Conservation (phyloP, 2,113 vertebrate genomes). For the Eulemur macaco region DNA sequence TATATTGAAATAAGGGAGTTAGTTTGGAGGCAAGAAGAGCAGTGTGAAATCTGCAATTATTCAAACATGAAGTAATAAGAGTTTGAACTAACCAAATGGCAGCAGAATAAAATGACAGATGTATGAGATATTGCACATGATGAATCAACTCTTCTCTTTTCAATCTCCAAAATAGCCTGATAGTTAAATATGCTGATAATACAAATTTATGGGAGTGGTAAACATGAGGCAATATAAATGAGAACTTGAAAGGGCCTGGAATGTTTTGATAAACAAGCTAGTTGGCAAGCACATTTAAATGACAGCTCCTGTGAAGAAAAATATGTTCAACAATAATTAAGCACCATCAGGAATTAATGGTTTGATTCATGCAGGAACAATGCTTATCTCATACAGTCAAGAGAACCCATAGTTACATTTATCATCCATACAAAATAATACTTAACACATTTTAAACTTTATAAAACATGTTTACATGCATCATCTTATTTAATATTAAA, state of each 20-base stretch:
- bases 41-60: slow-evolving; percentile 41
- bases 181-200: slow-evolving; percentile 69
- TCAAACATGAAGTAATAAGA: slow-evolving; percentile 2
- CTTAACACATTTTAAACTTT: slow-evolving; percentile 23
- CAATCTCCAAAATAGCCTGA: slow-evolving; percentile 48
- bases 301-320: slow-evolving; percentile 70
- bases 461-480: background rate
- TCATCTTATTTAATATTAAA: background rate
- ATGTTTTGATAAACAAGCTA: slow-evolving; percentile 73
- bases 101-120: slow-evolving; percentile 58
- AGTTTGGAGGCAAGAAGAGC: background rate
- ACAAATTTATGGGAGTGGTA: slow-evolving; percentile 59
- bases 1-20: background rate
- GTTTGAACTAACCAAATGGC: slow-evolving; percentile 31
- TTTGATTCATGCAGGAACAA: slow-evolving; percentile 63
- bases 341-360: slow-evolving; percentile 62
- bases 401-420: background rate
- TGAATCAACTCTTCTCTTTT: slow-evolving; percentile 52
- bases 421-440: slow-evolving; percentile 56
- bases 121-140: slow-evolving; percentile 17
- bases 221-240: slow-evolving; percentile 64
- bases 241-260: slow-evolving; percentile 62
- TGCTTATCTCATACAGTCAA: slow-evolving; percentile 29
- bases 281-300: slow-evolving; percentile 64
- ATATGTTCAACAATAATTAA: slow-evolving; percentile 76